A percentile compares a stretch with the other conserved stretches of the same genome.
Evolutionary conservation across 2,797 vertebrate genomes (phyloP).

Genomic region (Artibeus lituratus): DNA sequence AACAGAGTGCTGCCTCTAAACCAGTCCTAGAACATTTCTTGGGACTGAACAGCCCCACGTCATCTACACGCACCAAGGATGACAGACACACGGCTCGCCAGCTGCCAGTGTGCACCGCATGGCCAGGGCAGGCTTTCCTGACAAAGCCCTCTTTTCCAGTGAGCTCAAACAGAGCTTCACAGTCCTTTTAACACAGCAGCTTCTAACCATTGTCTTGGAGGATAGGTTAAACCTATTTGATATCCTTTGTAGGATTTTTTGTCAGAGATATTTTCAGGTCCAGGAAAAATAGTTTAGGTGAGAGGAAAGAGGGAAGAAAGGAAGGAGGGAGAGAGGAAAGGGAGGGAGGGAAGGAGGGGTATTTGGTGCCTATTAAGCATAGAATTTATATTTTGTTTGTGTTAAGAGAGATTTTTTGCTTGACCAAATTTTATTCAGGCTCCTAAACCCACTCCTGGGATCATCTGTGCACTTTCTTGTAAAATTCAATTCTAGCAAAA

Average conservation of each 20-base stretch:
- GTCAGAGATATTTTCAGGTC: not conserved
- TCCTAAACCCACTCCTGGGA: not conserved
- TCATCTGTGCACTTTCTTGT: not conserved
- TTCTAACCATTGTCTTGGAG: not conserved
- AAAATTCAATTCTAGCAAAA: not conserved
- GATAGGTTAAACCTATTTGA: not conserved
- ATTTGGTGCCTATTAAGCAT: not conserved
- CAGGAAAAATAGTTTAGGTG: not conserved
- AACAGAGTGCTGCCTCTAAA: not conserved
- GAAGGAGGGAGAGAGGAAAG: not conserved
- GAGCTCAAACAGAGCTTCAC: constrained; percentile 4
- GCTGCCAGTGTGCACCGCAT: not conserved
- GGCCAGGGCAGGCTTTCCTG: not conserved
- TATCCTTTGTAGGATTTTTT: not conserved
- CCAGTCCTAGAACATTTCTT: constrained; percentile 23
- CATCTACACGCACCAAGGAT: not conserved
- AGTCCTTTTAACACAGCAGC: not conserved
- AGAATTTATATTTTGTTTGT: not conserved
- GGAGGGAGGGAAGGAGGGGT: not conserved
- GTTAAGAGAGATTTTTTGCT: not conserved
- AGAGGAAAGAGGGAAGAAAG: not conserved
- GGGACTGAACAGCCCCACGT: constrained; percentile 10
- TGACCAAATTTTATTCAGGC: not conserved
- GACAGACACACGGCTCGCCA: constrained; percentile 32
- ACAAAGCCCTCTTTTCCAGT: not conserved